These are phyloP conservation scores for Entosphenus tridentatus DNA, from an alignment of 2,113 vertebrate genomes.

Conservation along the genomic window DNA sequence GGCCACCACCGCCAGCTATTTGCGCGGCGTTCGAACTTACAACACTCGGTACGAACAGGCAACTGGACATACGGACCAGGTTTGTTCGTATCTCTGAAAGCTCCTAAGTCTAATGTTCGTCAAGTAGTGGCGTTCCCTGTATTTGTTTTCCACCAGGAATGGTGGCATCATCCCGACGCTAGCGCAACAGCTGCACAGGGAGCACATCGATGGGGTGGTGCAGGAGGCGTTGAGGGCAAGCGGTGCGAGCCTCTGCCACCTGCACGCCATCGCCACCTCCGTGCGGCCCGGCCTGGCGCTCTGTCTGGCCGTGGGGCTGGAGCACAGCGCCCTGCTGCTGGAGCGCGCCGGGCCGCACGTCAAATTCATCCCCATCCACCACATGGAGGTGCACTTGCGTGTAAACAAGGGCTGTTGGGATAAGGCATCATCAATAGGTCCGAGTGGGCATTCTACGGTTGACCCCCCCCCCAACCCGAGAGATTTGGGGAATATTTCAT, in stretches of 20 bases:
- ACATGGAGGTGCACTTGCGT: slow-evolving; percentile 44
- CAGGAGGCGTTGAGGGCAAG: slow-evolving; percentile 37
- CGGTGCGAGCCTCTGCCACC: slow-evolving; percentile 22
- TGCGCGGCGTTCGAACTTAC: too few species aligned
- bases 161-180: slow-evolving; percentile 70
- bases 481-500: too few species aligned
- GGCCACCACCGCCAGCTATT: too few species aligned
- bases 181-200: slow-evolving; percentile 56
- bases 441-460: too few species aligned
- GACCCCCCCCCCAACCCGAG: too few species aligned
- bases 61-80: too few species aligned
- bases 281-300: slow-evolving; percentile 58
- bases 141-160: slow-evolving; percentile 24
- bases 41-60: too few species aligned
- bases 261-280: slow-evolving; percentile 58
- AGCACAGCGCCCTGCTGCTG: slow-evolving; percentile 41
- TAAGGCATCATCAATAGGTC: too few species aligned
- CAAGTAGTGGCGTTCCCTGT: too few species aligned
- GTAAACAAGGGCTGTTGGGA: too few species aligned
- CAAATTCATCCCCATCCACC: slow-evolving; percentile 70
- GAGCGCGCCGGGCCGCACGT: slow-evolving; percentile 26
- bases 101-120: too few species aligned
- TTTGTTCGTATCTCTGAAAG: too few species aligned
- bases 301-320: slow-evolving; percentile 46
- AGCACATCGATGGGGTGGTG: slow-evolving; percentile 48